A percentile compares a stretch with the other conserved stretches of the same genome.
Conservation (phyloP, 2,113 vertebrate species). For the Scartelaos histophorus region DNA sequence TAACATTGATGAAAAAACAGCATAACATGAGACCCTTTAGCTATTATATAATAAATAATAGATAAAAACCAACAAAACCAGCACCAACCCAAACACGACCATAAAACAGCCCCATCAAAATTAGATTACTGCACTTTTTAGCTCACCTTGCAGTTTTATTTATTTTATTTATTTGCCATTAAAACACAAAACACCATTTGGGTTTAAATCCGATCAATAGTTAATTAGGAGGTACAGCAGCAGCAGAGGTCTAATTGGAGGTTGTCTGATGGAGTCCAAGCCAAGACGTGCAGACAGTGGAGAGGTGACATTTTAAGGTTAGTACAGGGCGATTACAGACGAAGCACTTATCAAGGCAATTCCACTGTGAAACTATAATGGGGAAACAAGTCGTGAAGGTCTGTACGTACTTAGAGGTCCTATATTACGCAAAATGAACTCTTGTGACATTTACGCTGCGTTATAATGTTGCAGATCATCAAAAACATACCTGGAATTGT, state of each 20-base stretch:
- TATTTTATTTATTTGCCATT: neutral
- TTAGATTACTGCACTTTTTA: neutral
- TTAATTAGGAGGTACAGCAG: neutral
- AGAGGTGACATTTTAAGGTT: neutral
- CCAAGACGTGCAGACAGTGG: neutral
- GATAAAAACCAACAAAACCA: neutral
- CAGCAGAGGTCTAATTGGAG: neutral
- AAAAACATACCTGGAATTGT: too few relatives aligned
- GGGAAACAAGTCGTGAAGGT: neutral
- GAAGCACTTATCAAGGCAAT: neutral
- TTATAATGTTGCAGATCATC: too few relatives aligned
- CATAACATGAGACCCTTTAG: too few relatives aligned
- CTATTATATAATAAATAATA: too few relatives aligned
- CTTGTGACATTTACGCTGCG: too few relatives aligned
- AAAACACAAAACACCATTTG: neutral
- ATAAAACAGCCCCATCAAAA: neutral
- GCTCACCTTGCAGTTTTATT: neutral
- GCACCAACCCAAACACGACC: neutral
- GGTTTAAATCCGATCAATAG: neutral
- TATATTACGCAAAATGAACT: too few relatives aligned
- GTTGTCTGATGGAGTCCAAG: conserved; percentile 1
- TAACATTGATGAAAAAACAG: too few relatives aligned
- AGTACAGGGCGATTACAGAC: neutral
- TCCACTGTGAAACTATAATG: neutral
- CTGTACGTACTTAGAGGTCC: neutral